Conservation (phyloP, 64 coral and sea anemone genomes). For the Montipora foliosa region DNA sequence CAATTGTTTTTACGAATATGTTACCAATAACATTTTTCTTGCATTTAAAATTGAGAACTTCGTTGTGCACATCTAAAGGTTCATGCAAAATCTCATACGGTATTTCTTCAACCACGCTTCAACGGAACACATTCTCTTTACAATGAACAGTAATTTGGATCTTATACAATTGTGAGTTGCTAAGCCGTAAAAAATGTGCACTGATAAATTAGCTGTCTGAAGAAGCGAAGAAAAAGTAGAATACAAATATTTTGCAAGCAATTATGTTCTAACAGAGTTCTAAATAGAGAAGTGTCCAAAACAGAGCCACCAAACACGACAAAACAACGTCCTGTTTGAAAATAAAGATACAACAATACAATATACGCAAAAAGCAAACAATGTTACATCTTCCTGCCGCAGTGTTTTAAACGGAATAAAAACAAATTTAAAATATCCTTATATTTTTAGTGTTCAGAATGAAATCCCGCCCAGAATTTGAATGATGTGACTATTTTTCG, state of each 20-base stretch:
- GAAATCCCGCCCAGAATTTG: background rate
- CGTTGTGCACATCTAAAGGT: background rate
- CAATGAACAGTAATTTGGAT: no score
- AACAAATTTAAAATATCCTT: slow-evolving; percentile 4
- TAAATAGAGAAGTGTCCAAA: background rate
- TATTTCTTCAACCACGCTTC: no score
- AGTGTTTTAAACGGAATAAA: background rate
- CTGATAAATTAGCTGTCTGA: no score
- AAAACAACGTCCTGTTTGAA: slow-evolving; percentile 6
- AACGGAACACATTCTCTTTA: no score
- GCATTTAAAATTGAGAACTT: background rate
- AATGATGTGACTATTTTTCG: background rate
- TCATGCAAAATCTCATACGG: no score
- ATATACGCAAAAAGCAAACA: background rate
- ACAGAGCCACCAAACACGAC: background rate
- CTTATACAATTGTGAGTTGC: no score
- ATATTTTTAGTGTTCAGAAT: background rate
- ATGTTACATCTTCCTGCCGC: background rate
- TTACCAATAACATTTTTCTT: background rate
- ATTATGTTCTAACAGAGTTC: background rate
- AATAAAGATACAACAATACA: background rate
- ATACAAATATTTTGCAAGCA: no score
- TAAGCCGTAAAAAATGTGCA: no score
- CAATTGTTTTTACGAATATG: no score
- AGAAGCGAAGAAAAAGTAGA: no score